Evolutionary conservation across 1,140 invertebrate genomes (phyloP).

Genomic region (Physella acuta): DNA sequence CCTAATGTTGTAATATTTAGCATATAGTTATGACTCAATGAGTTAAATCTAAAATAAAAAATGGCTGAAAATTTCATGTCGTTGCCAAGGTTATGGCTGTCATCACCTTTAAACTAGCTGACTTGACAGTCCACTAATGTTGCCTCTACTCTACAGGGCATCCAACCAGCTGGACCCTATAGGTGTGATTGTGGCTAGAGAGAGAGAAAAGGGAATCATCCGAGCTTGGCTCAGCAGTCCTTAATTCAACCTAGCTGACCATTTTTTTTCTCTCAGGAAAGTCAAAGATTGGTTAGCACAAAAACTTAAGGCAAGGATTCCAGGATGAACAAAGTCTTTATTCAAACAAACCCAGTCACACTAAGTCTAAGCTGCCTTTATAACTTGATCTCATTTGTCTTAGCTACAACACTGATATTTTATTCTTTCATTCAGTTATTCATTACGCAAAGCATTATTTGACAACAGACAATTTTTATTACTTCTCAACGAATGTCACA

Average conservation of each 20-base stretch:
- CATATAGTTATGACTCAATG: no score
- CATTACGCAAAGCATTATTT: neutral
- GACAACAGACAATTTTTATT: neutral
- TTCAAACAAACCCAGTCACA: neutral
- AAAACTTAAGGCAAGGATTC: neutral
- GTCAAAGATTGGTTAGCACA: neutral
- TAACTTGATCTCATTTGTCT: neutral
- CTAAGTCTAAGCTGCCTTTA: neutral
- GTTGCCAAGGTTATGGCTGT: neutral
- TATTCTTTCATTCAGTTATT: neutral
- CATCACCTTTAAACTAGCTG: neutral
- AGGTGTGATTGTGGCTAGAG: slow-evolving; percentile 70
- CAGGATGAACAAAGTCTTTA: neutral
- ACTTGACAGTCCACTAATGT: neutral
- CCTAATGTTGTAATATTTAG: no score
- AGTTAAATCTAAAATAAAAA: neutral
- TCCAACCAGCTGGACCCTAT: slow-evolving; percentile 72
- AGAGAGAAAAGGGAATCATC: slow-evolving; percentile 70
- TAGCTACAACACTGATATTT: neutral
- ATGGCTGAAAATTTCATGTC: neutral
- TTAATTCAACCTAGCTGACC: neutral
- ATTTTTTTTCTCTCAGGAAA: neutral
- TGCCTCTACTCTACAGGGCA: slow-evolving; percentile 56
- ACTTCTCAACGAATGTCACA: no score
- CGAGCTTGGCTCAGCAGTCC: slow-evolving; percentile 67